Conservation (phyloP, 2,113 vertebrate genomes). For the Rhodinocichla rosea region DNA sequence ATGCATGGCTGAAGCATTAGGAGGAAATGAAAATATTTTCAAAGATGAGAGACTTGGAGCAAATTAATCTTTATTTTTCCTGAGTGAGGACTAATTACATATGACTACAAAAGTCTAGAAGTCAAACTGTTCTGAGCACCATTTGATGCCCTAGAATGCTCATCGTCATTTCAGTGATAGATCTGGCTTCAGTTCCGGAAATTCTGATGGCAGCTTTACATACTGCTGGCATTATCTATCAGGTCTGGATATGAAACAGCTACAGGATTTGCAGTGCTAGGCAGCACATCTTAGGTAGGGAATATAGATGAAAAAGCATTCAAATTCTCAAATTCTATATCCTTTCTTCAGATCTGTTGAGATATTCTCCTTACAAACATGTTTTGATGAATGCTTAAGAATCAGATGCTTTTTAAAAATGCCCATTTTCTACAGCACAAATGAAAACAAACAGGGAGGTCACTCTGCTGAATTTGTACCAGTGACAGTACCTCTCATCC, state of each 20-base stretch:
- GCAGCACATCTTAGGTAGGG: background rate
- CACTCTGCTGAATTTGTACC: background rate
- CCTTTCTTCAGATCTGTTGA: background rate
- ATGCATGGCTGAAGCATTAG: background rate
- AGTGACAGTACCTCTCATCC: background rate
- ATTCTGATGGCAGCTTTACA: background rate
- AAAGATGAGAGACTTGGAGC: background rate
- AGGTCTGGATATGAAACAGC: background rate
- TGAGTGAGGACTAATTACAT: background rate
- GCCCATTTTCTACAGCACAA: background rate
- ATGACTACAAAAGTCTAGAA: background rate
- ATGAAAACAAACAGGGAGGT: background rate
- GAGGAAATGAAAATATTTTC: background rate
- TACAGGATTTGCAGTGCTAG: background rate
- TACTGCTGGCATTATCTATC: background rate
- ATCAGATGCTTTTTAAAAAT: background rate
- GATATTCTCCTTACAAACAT: background rate
- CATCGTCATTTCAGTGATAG: background rate
- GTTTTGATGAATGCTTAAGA: background rate
- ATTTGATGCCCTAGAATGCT: background rate
- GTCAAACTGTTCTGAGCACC: background rate
- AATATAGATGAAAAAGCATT: background rate
- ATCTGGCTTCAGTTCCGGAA: background rate
- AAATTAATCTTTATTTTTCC: background rate
- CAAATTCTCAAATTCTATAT: background rate